A percentile compares a stretch with the other conserved stretches of the same genome.
These are phyloP conservation scores for Fistularia tabacaria DNA, from an alignment of 2,797 vertebrate genomes.

Conservation along the genomic window DNA sequence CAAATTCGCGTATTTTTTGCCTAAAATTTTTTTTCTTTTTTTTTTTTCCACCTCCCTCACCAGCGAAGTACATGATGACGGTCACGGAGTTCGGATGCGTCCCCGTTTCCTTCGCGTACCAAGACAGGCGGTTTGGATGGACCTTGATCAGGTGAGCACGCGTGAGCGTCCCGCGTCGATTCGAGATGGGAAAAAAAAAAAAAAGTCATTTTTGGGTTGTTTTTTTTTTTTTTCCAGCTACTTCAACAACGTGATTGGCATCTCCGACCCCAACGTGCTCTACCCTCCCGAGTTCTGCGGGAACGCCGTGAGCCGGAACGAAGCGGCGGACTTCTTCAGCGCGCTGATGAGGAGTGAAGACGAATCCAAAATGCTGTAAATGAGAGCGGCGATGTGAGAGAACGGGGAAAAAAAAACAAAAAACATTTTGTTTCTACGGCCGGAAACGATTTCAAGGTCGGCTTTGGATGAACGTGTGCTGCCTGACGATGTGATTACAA, in stretches of 20 bases:
- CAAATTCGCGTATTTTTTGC: no score
- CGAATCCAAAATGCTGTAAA: no score
- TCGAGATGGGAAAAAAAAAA: no score
- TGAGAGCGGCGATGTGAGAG: no score
- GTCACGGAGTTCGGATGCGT: conserved; percentile 74
- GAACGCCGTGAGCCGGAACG: neutral
- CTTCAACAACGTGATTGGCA: conserved; percentile 61
- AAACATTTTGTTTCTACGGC: no score
- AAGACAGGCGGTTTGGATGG: conserved; percentile 49
- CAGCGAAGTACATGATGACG: conserved; percentile 54
- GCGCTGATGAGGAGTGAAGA: conserved; percentile 18
- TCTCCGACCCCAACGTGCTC: conserved; percentile 52
- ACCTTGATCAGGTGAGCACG: conserved; percentile 25
- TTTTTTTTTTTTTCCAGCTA: conserved; percentile 40
- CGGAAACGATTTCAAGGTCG: no score
- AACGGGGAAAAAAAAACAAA: no score
- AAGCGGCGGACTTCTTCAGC: conserved; percentile 35
- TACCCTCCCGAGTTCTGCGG: conserved; percentile 63
- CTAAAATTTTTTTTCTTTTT: neutral
- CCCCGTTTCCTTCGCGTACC: conserved; percentile 34
- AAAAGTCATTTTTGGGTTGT: no score
- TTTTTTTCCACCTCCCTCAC: neutral
- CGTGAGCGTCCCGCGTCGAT: no score
- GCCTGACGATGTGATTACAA: no score
- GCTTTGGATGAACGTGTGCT: no score